Conservation (phyloP, 2,888 invertebrate genomes). For the Eupithecia inturbata region DNA sequence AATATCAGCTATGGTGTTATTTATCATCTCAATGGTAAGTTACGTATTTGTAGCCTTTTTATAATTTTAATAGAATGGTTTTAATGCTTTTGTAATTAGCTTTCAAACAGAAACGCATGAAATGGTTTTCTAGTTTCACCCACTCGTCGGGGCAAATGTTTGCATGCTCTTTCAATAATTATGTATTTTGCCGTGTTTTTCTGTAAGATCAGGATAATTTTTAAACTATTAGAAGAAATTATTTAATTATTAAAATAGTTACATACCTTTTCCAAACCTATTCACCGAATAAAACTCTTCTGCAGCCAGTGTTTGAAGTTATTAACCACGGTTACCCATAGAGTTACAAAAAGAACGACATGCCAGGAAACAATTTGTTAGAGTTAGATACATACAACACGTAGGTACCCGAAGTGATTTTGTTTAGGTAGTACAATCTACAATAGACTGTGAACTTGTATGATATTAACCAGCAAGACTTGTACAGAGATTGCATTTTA, state of each 20-base stretch:
- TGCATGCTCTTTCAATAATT: background rate
- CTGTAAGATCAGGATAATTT: background rate
- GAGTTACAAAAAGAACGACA: background rate
- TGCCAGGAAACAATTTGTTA: background rate
- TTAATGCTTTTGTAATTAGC: background rate
- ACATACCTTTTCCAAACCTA: background rate
- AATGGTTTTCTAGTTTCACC: background rate
- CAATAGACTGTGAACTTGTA: too few relatives aligned
- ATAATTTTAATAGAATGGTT: background rate
- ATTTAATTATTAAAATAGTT: too few relatives aligned
- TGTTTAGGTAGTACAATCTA: too few relatives aligned
- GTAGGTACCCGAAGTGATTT: too few relatives aligned
- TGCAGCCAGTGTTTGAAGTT: background rate
- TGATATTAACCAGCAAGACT: too few relatives aligned
- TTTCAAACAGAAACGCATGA: background rate
- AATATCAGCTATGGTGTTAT: conserved; percentile 37
- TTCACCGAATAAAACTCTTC: background rate
- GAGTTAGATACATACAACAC: too few relatives aligned
- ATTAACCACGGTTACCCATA: background rate
- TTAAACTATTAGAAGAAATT: background rate
- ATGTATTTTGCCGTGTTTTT: background rate
- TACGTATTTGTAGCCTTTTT: background rate
- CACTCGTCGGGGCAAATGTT: background rate
- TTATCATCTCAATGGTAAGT: conserved; percentile 43
- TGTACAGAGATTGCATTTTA: too few relatives aligned